Percentiles rank a stretch among this genome's conserved stretches.
Conservation (phyloP, 2,888 invertebrate genomes). For the Drymonia ruficornis region DNA sequence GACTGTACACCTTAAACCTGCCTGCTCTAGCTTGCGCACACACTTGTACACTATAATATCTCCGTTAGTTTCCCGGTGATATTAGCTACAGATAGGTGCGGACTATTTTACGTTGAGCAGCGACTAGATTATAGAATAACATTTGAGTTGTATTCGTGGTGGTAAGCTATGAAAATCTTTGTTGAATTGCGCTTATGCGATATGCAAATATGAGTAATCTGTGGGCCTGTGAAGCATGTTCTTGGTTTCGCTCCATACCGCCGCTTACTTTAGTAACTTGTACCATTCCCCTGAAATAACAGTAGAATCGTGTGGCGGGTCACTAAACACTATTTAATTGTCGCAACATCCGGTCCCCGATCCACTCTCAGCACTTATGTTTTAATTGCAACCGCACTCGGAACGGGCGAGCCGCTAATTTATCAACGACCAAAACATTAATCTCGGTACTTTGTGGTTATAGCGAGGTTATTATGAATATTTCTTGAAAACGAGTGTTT, state of each 20-base stretch:
- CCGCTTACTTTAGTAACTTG: slow-evolving; percentile 2
- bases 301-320: slow-evolving; percentile 7
- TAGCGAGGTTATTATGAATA: neutral
- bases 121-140: too few relatives aligned
- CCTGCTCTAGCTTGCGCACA: too few relatives aligned
- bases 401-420: slow-evolving; percentile 3
- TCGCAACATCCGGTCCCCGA: slow-evolving; percentile 20
- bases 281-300: neutral
- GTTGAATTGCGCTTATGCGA: too few relatives aligned
- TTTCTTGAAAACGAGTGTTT: neutral
- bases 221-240: too few relatives aligned
- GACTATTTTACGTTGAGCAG: too few relatives aligned
- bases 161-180: too few relatives aligned
- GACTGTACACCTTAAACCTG: too few relatives aligned
- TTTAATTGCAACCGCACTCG: slow-evolving; percentile 10
- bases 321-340: slow-evolving; percentile 57
- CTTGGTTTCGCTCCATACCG: neutral
- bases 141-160: too few relatives aligned
- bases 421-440: slow-evolving; percentile 1
- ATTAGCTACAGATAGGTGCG: too few relatives aligned
- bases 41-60: too few relatives aligned
- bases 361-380: slow-evolving; percentile 1
- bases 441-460: neutral
- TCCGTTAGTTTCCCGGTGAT: too few relatives aligned
- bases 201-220: too few relatives aligned